These are phyloP conservation scores for Pegoplata infirma DNA, from an alignment of 2,888 invertebrate genomes.

Conservation along the genomic window DNA sequence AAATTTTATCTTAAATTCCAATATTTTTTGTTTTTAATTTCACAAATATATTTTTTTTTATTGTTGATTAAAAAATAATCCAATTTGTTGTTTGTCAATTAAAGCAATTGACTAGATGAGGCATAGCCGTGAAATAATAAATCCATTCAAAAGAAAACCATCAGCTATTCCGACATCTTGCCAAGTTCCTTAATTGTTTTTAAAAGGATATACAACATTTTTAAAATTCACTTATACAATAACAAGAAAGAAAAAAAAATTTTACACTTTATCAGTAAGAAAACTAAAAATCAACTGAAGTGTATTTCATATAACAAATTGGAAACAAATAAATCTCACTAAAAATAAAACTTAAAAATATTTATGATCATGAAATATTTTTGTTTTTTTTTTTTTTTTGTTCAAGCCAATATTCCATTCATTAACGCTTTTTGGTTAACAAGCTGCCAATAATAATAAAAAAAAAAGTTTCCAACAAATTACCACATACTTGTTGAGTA, in stretches of 20 bases:
- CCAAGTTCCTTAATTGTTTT: constrained; percentile 74
- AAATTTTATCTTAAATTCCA: no score
- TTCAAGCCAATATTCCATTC: constrained; percentile 40
- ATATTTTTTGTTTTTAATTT: neutral
- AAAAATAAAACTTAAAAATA: constrained; percentile 25
- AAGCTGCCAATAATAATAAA: constrained; percentile 35
- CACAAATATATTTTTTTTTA: neutral
- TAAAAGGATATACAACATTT: neutral
- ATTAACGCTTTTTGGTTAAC: constrained; percentile 61
- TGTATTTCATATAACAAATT: constrained; percentile 23
- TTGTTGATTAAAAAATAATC: no score
- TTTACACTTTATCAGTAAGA: constrained; percentile 50
- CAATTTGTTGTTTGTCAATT: constrained; percentile 66
- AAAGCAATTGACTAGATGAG: constrained; percentile 77
- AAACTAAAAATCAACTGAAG: constrained; percentile 54
- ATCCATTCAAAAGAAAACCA: constrained; percentile 64
- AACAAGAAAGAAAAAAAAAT: neutral
- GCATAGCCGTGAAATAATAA: constrained; percentile 74
- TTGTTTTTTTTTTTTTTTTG: no score
- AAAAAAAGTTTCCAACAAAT: no score
- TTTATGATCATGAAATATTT: neutral
- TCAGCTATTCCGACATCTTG: constrained; percentile 78
- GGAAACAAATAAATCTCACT: constrained; percentile 14
- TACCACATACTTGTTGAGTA: constrained; percentile 47
- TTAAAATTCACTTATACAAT: neutral